Conservation (phyloP, 2,797 vertebrate species). For the Eulemur albifrons region DNA sequence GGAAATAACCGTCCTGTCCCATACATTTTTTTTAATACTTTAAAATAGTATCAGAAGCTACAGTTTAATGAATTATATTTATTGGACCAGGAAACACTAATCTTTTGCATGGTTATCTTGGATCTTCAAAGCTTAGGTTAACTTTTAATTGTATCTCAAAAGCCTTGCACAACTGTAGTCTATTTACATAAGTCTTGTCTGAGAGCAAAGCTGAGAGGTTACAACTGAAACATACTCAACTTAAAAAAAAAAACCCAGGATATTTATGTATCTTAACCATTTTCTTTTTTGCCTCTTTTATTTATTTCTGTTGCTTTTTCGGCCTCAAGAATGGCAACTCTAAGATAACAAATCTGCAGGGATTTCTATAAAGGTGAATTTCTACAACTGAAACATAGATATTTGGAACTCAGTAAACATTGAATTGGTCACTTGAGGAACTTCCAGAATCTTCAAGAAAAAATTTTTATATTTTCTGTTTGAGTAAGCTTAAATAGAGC, state of each 20-base stretch:
- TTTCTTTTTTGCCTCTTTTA: not conserved
- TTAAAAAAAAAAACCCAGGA: not conserved
- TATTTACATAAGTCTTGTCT: not conserved
- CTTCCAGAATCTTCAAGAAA: slow-evolving; percentile 4
- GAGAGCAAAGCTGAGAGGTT: not conserved
- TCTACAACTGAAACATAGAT: slow-evolving; percentile 54
- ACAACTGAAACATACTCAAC: not conserved
- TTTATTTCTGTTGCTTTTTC: slow-evolving; percentile 15
- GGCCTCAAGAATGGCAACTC: not conserved
- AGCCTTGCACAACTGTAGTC: not conserved
- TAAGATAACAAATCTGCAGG: not conserved
- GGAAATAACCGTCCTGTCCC: not conserved
- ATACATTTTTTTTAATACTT: not conserved
- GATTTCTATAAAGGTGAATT: slow-evolving; percentile 39
- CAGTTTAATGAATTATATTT: not conserved
- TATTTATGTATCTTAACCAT: not conserved
- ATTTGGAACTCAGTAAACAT: slow-evolving; percentile 48
- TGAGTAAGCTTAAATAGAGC: slow-evolving; percentile 5
- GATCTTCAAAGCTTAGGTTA: not conserved
- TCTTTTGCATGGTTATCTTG: not conserved
- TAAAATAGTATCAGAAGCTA: not conserved
- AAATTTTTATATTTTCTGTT: slow-evolving; percentile 32
- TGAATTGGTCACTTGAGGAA: not conserved
- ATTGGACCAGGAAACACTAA: not conserved
- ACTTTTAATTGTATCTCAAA: not conserved